These are phyloP conservation scores for Rhingia rostrata DNA, from an alignment of 2,888 invertebrate genomes.

Conservation along the genomic window DNA sequence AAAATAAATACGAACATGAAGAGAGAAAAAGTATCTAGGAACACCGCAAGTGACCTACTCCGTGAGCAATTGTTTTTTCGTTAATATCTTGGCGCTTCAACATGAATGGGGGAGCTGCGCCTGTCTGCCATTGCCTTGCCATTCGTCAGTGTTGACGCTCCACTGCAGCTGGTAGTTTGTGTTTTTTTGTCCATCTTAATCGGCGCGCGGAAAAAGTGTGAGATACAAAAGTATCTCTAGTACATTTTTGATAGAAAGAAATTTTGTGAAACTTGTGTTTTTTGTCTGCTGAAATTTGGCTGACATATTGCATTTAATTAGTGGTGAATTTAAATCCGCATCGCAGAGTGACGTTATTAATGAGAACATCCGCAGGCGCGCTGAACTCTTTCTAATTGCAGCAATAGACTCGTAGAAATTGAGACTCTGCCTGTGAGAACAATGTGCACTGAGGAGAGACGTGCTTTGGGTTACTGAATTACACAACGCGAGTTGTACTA, in stretches of 20 bases:
- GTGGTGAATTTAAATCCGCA: constrained; percentile 46
- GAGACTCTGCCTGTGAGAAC: not conserved
- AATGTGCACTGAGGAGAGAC: constrained; percentile 22
- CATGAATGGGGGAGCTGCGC: constrained; percentile 7
- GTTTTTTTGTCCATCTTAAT: constrained; percentile 4
- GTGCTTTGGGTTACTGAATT: constrained; percentile 43
- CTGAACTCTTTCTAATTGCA: constrained; percentile 36
- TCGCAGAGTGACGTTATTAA: constrained; percentile 43
- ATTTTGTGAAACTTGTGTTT: constrained; percentile 33
- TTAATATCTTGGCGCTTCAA: constrained; percentile 33
- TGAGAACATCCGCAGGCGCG: constrained; percentile 56
- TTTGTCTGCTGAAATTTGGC: constrained; percentile 27
- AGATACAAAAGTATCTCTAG: constrained; percentile 24
- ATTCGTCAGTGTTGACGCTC: constrained; percentile 38
- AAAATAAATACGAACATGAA: constrained; percentile 1
- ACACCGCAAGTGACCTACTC: constrained; percentile 62
- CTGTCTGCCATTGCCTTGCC: constrained; percentile 18
- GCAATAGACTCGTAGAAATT: constrained; percentile 3
- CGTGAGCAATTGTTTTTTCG: constrained; percentile 23
- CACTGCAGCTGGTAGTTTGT: constrained; percentile 27
- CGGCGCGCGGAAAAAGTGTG: constrained; percentile 19
- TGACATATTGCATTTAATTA: constrained; percentile 47
- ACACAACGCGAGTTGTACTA: constrained; percentile 28
- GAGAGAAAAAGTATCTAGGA: constrained; percentile 1
- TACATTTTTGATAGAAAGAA: constrained; percentile 18